Base-by-base conservation (phyloP, 2,113 vertebrate genomes). In the Larimichthys crocea region DNA sequence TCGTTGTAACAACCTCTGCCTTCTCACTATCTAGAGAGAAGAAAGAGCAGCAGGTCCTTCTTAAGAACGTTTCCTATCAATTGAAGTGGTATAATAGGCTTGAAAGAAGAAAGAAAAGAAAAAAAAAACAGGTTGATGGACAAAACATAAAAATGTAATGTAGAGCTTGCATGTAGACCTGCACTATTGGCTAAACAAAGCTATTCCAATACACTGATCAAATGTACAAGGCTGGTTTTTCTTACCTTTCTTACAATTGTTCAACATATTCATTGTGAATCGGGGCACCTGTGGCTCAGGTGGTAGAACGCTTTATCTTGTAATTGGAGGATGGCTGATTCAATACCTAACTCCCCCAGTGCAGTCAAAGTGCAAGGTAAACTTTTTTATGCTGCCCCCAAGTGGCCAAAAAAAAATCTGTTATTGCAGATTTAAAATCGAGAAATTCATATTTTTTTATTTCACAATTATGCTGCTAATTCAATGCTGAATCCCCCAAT, bases 1-100 rank as follows among this genome's bases (percentile, higher is more conserved):
- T 46, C 63, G 44, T 74, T 77, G 44, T 61, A 76, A 67, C 82
- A 83, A 59, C 44, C 64, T 72, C 62, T 14, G 44, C 62, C 52
- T 53, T 49, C 68, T 73, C 24, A 1, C 46, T 66, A 52, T 35
- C 61, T 9, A n/a, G 19, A 74, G 44, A 71, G 60, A 53, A 44
- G 31, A 65, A 19, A 46, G 31, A 74, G 17, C 53, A 60, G 8
- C 52, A 44, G 16, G 42, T 73, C 40, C 26, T 35, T 8, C 50
- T 74, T 17, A 57, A 53, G 19, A 70, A 16, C 40, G 35, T 50
- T n/a, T 26, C 15, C 10, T 35, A 24, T 16, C 35, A 66, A 6
- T 14, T 61, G n/a, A 35, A 49, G 65, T 10, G 10, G 73, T 60
- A 50, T 4, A 29, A 65, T 42, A 11, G 22, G 53, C 40, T 10